Evolutionary conservation across 2,797 vertebrate genomes (phyloP), one percentile per base, ranked within the genome.

Genomic region (Tauraco hartlaubi): DNA sequence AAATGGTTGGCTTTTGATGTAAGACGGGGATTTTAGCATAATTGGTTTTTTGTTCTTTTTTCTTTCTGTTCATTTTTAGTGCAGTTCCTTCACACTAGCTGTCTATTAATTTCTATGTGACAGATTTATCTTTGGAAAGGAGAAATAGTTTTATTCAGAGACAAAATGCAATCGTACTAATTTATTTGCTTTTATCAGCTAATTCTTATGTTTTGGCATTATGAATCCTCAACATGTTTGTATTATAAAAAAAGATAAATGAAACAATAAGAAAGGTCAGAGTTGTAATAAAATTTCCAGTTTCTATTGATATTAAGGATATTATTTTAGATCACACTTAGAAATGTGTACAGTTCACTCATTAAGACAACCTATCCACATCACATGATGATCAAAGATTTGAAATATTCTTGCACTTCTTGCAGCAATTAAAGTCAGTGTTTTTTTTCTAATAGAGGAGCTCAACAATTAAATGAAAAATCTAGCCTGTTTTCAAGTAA

Each of bases 21-120:
- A 56, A 77, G 33, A 39, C 25, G 7, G 0, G 0, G 0, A 8
- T 77, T 76, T 33, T 9, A 73, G 46, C 62, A 15, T 12, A 56
- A 75, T 22, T 67, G 4, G 1, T 7, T 15, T 56, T 51, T 26
- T 4, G 2, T n/a, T 54, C 2, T 64, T 52, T 37, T 63, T 74
- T 73, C 43, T 72, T 74, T 20, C 31, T n/a, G 17, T 25, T 80
- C 2, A 22, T 56, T 92, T 94, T 88, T 68, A 79, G 14, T 39
- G 69, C n/a, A 44, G 8, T 44, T 48, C 18, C 19, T 77, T 90
- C 37, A 26, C 10, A 33, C 5, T 71, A 33, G 19, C 26, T 80
- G 8, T 46, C 55, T 89, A 61, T 41, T 69, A 48, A 62, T 71
- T 75, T 79, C 54, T 43, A 29, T 15, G 43, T 51, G 44, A 51